Evolutionary conservation across 64 coral and sea anemone species (phyloP).

Genomic region (Orbicella faveolata): DNA sequence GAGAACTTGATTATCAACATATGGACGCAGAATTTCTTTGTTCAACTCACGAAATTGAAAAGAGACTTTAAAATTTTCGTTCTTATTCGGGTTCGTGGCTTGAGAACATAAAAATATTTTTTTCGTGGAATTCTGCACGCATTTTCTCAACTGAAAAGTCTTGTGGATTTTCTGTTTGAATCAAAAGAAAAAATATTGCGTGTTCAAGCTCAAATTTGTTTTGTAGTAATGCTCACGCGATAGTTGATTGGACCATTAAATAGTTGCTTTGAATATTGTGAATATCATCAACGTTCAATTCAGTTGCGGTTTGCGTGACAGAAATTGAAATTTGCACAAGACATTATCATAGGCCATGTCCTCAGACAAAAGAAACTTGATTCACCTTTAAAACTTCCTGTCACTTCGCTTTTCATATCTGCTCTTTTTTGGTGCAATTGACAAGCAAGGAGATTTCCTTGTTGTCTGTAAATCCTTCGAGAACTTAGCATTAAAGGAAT

Average conservation of each 20-base stretch:
- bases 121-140: background rate
- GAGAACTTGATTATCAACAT: background rate
- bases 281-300: constrained; percentile 1
- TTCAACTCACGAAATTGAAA: constrained; percentile 28
- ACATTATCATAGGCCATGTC: background rate
- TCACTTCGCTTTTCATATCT: background rate
- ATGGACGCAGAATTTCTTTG: constrained; percentile 12
- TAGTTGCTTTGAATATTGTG: constrained; percentile 17
- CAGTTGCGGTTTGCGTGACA: constrained; percentile 24
- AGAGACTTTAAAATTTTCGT: background rate
- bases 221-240: constrained; percentile 14
- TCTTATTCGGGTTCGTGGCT: background rate
- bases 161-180: background rate
- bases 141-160: background rate
- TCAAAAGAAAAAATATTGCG: constrained; percentile 1
- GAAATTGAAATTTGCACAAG: constrained; percentile 5
- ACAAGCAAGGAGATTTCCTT: background rate
- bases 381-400: constrained; percentile 19
- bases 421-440: background rate
- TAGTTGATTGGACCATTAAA: constrained; percentile 16
- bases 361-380: constrained; percentile 41
- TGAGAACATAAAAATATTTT: background rate
- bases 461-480: background rate
- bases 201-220: constrained; percentile 13
- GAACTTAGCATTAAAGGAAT: background rate